Percentiles rank a stretch among this genome's conserved stretches.
These are phyloP conservation scores for Drusus annulatus DNA, from an alignment of 1,140 invertebrate genomes.

Conservation along the genomic window DNA sequence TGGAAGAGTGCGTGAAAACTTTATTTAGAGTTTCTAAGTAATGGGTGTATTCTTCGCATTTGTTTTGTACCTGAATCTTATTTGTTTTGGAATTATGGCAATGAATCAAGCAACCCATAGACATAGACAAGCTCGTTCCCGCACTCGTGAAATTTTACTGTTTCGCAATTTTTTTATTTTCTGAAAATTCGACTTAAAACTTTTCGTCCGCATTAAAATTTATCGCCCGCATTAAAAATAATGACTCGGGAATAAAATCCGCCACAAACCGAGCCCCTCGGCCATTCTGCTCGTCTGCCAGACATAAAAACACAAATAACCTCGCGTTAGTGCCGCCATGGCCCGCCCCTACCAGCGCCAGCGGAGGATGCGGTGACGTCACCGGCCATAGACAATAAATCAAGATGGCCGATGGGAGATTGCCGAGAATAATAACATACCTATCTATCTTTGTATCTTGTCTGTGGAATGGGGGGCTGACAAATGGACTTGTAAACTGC, in stretches of 20 bases:
- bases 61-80: too few species aligned
- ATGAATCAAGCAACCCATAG: too few species aligned
- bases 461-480: neutral
- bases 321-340: too few species aligned
- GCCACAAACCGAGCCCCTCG: slow-evolving; percentile 1
- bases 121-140: too few species aligned
- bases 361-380: neutral
- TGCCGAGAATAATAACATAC: slow-evolving; percentile 6
- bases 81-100: too few species aligned
- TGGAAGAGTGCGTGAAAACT: too few species aligned
- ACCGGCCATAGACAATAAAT: slow-evolving; percentile 2
- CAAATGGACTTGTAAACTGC: slow-evolving; percentile 19
- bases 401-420: slow-evolving; percentile 11
- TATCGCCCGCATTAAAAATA: slow-evolving; percentile 12
- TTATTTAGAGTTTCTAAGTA: too few species aligned
- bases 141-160: too few species aligned
- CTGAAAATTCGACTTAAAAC: neutral
- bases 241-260: slow-evolving; percentile 12
- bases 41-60: too few species aligned
- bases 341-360: neutral
- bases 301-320: slow-evolving; percentile 14
- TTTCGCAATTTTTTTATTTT: too few species aligned
- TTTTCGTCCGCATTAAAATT: slow-evolving; percentile 10
- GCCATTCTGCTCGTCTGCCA: slow-evolving; percentile 9
- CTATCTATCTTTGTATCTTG: neutral